Percentiles rank a stretch among this genome's conserved stretches.
These are phyloP conservation scores for Ceriagrion tenellum DNA, from an alignment of 2,888 invertebrate species.

Conservation along the genomic window DNA sequence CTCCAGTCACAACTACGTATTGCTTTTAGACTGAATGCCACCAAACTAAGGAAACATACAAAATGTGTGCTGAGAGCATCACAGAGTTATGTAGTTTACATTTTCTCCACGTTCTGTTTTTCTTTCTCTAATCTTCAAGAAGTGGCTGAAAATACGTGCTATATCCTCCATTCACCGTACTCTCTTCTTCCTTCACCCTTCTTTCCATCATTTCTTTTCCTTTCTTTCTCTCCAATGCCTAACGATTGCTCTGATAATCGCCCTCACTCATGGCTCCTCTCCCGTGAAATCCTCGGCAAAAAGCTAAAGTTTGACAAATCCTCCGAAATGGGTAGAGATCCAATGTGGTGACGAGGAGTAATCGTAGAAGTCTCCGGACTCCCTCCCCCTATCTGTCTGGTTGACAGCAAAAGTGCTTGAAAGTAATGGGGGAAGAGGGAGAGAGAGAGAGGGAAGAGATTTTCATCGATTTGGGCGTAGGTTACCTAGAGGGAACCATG, in stretches of 20 bases:
- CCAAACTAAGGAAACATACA: too few species aligned
- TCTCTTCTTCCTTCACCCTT: too few species aligned
- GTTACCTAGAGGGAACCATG: background rate
- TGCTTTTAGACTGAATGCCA: too few species aligned
- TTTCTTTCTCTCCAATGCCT: background rate
- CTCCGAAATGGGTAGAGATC: background rate
- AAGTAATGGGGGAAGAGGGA: background rate
- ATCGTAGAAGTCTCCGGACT: background rate
- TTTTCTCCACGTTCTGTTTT: too few species aligned
- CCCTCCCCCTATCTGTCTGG: background rate
- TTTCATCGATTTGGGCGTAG: background rate
- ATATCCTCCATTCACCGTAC: too few species aligned
- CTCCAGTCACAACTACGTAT: too few species aligned
- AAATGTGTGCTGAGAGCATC: too few species aligned
- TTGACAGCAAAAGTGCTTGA: background rate
- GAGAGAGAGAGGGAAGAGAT: background rate
- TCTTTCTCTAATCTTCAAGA: too few species aligned
- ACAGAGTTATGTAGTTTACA: too few species aligned
- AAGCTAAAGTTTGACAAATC: constrained; percentile 32
- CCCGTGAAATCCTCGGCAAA: background rate
- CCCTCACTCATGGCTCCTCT: background rate
- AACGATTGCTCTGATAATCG: background rate
- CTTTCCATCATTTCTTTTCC: too few species aligned
- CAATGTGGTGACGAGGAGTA: background rate
- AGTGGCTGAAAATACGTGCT: too few species aligned